phyloP scores from a whole-genome alignment of 1,140 invertebrate species.

The Neelides sp. region DNA sequence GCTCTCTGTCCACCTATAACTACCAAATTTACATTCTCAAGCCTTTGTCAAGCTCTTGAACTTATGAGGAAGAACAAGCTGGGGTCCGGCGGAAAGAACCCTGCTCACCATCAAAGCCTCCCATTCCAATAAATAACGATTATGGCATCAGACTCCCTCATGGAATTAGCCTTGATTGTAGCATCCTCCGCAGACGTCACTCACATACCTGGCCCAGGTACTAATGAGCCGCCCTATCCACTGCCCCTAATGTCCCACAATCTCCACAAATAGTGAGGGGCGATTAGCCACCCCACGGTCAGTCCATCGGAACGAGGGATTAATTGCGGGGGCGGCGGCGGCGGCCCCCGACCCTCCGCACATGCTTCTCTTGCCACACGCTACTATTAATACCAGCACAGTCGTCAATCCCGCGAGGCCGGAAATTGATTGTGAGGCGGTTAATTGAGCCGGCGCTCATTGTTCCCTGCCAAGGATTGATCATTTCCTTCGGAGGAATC shows the following conservation, averaged over 20 bases:
- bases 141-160: constrained; percentile 25
- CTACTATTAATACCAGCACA: too few relatives aligned
- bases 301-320: too few relatives aligned
- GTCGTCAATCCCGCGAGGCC: too few relatives aligned
- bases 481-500: not conserved
- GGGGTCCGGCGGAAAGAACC: constrained; percentile 9
- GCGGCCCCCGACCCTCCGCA: too few relatives aligned
- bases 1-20: constrained; percentile 29
- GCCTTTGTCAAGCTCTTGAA: constrained; percentile 30
- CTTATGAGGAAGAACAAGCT: constrained; percentile 20
- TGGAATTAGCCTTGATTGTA: constrained; percentile 26
- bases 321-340: too few relatives aligned
- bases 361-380: too few relatives aligned
- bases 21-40: constrained; percentile 31
- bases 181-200: constrained; percentile 16
- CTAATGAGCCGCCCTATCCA: constrained; percentile 21
- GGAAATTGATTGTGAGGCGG: too few relatives aligned
- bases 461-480: constrained; percentile 4
- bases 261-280: too few relatives aligned
- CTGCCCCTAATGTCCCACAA: too few relatives aligned
- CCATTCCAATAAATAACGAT: constrained; percentile 29
- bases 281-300: too few relatives aligned
- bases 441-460: too few relatives aligned
- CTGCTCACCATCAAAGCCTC: constrained; percentile 21
- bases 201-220: constrained; percentile 8